phyloP scores from a whole-genome alignment of 2,797 vertebrate species.

The Eupleurogrammus muticus region DNA sequence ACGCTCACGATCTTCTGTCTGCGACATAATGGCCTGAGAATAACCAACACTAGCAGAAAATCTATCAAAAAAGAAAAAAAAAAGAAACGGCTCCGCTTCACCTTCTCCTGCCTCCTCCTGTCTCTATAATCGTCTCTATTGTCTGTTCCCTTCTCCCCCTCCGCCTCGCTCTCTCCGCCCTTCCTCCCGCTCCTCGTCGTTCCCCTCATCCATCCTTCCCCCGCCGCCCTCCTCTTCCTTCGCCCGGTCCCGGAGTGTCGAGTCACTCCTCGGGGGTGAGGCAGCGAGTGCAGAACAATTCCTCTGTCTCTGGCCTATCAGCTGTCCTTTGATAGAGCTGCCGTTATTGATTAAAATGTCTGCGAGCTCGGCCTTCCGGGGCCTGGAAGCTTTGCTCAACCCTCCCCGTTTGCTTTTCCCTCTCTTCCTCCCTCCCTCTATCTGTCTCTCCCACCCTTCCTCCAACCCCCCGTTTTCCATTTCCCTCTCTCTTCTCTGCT shows the following conservation, averaged over 20 bases:
- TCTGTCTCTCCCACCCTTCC: constrained; percentile 50
- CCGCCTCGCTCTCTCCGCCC: constrained; percentile 55
- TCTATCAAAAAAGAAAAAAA: constrained; percentile 48
- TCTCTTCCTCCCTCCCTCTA: constrained; percentile 69
- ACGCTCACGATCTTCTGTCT: constrained; percentile 41
- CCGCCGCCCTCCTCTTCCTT: constrained; percentile 55
- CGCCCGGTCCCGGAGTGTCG: constrained; percentile 71
- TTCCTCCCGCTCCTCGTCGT: constrained; percentile 61
- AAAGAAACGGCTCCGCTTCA: constrained; percentile 39
- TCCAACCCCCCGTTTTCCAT: constrained; percentile 41
- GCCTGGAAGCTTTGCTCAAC: constrained; percentile 78
- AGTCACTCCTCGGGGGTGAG: constrained; percentile 77
- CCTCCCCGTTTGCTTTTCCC: constrained; percentile 70
- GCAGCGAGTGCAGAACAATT: constrained; percentile 77
- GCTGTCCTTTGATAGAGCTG: constrained; percentile 81
- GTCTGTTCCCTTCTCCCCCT: constrained; percentile 46
- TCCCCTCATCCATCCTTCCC: constrained; percentile 61
- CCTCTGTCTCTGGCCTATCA: constrained; percentile 80
- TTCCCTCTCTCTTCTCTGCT: constrained; percentile 40
- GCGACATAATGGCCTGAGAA: constrained; percentile 67
- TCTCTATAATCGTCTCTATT: constrained; percentile 61
- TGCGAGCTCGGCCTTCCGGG: constrained; percentile 78
- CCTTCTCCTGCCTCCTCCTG: constrained; percentile 39
- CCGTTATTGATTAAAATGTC: constrained; percentile 84
- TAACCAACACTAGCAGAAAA: constrained; percentile 62